Percentiles rank a stretch among this genome's conserved stretches.
These are phyloP conservation scores for Melanotaenia pygmaea DNA, from an alignment of 2,797 vertebrate species.

Conservation along the genomic window DNA sequence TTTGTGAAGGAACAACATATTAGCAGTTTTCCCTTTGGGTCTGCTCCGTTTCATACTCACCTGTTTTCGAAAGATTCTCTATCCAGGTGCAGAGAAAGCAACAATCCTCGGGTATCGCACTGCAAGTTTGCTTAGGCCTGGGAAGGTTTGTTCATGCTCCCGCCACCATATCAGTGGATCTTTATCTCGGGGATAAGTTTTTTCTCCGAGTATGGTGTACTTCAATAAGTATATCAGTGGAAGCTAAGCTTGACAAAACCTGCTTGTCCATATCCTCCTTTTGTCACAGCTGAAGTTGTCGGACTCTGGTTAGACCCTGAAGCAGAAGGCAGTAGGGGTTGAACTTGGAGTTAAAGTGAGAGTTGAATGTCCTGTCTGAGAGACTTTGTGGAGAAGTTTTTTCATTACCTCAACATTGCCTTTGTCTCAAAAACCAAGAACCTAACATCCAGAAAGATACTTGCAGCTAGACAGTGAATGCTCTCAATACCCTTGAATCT, in stretches of 20 bases:
- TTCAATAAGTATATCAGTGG: background rate
- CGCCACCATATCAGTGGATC: conserved; percentile 7
- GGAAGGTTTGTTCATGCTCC: background rate
- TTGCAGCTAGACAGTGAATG: conserved; percentile 28
- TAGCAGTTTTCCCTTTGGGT: no score
- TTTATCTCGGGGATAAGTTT: background rate
- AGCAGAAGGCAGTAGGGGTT: conserved; percentile 3
- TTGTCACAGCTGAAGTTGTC: background rate
- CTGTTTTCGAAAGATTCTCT: no score
- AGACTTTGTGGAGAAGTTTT: conserved; percentile 12
- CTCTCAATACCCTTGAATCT: conserved; percentile 28
- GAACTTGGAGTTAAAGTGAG: conserved; percentile 5
- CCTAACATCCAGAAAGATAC: conserved; percentile 31
- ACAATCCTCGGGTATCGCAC: no score
- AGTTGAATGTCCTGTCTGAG: conserved; percentile 4
- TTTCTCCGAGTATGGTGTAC: background rate
- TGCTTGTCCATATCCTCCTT: background rate
- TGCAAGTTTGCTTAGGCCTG: background rate
- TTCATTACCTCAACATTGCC: conserved; percentile 10
- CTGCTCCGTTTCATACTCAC: no score
- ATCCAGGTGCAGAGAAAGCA: no score
- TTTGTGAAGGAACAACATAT: no score
- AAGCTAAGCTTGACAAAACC: conserved; percentile 1
- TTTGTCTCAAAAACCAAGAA: conserved; percentile 5
- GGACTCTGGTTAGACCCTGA: background rate